Percentiles rank a stretch among this genome's conserved stretches.
These are phyloP conservation scores for Drosophila meridiana DNA, from an alignment of 2,888 invertebrate species.

Conservation along the genomic window DNA sequence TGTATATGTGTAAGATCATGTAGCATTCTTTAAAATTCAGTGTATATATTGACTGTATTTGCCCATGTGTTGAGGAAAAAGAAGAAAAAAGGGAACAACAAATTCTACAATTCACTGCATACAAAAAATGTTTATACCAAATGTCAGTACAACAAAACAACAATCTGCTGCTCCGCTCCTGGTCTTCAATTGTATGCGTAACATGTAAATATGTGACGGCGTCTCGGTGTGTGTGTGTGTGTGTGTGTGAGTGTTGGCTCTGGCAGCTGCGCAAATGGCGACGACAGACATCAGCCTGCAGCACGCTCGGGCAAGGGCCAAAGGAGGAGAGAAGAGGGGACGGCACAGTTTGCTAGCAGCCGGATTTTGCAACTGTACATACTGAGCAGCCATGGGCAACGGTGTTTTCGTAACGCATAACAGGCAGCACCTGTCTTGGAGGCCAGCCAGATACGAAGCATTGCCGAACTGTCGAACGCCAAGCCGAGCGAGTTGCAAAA, in stretches of 20 bases:
- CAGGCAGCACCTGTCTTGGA: conserved; percentile 81
- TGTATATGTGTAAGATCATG: conserved; percentile 28
- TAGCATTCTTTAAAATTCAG: conserved; percentile 21
- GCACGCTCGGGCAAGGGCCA: conserved; percentile 30
- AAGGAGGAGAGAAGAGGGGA: neutral
- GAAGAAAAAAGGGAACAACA: conserved; percentile 30
- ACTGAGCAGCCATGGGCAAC: conserved; percentile 9
- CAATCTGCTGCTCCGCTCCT: conserved; percentile 22
- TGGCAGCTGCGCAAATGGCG: conserved; percentile 76
- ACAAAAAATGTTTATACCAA: conserved; percentile 71
- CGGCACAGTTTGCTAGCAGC: conserved; percentile 15
- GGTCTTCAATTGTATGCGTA: conserved; percentile 18
- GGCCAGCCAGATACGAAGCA: conserved; percentile 36
- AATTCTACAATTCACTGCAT: conserved; percentile 47
- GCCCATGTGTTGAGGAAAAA: conserved; percentile 33
- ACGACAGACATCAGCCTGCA: conserved; percentile 75
- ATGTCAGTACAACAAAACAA: conserved; percentile 67
- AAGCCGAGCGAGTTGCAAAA: conserved; percentile 27
- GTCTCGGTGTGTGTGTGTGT: neutral
- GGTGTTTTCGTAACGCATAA: conserved; percentile 73
- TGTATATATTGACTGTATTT: conserved; percentile 41
- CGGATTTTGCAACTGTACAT: conserved; percentile 69
- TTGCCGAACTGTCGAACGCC: conserved; percentile 21
- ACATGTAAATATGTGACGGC: conserved; percentile 13
- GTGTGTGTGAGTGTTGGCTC: conserved; percentile 14